Percentiles rank a stretch among this genome's conserved stretches.
Conservation (phyloP, 2,888 invertebrate genomes). For the Aproaerema taeniolella region DNA sequence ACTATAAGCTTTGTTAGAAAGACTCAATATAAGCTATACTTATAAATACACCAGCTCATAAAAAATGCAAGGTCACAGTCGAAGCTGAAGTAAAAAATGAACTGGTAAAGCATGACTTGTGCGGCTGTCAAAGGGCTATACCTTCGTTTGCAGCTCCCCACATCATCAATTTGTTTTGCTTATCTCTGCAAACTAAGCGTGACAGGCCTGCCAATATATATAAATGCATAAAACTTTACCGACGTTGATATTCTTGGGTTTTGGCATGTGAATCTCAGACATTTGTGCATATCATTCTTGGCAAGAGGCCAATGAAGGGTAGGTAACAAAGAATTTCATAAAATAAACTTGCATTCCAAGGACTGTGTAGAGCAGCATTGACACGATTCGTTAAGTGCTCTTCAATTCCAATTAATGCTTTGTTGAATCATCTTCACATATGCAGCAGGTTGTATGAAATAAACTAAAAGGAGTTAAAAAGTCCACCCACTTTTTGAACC, state of each 20-base stretch:
- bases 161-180: conserved; percentile 16
- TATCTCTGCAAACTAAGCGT: conserved; percentile 27
- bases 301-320: conserved; percentile 23
- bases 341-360: conserved; percentile 7
- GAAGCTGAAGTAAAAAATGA: conserved; percentile 5
- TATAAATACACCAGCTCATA: conserved; percentile 1
- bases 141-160: conserved; percentile 4
- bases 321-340: conserved; percentile 15
- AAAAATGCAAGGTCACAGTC: conserved; percentile 11
- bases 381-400: conserved; percentile 1
- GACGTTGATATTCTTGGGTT: conserved; percentile 9
- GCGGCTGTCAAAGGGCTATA: conserved; percentile 9
- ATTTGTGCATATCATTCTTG: conserved; percentile 25
- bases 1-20: conserved; percentile 22
- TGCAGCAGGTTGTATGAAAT: not conserved
- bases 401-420: conserved; percentile 2
- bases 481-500: conserved; percentile 29
- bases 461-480: conserved; percentile 3
- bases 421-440: not conserved
- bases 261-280: conserved; percentile 6
- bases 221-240: conserved; percentile 8
- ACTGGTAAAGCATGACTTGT: conserved; percentile 8
- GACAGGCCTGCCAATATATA: conserved; percentile 29
- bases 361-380: not conserved
- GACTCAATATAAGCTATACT: not conserved